These are phyloP conservation scores for Diarsia brunnea DNA, from an alignment of 2,888 invertebrate species.

Conservation along the genomic window DNA sequence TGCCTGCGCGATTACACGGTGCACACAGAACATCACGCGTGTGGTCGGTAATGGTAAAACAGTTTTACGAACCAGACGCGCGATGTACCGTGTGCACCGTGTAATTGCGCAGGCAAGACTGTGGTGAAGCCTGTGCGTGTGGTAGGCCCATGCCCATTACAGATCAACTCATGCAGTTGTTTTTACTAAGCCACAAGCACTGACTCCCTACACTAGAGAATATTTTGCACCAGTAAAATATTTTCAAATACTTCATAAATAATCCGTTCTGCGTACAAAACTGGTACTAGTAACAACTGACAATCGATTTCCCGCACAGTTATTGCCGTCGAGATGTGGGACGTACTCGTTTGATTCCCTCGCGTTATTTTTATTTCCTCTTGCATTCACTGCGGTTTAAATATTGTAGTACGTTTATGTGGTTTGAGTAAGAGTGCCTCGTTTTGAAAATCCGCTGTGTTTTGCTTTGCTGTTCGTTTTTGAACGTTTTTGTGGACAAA, in stretches of 20 bases:
- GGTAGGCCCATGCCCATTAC: no score
- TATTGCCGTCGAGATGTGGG: constrained; percentile 46
- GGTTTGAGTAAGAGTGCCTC: neutral
- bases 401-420: neutral
- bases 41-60: no score
- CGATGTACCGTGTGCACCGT: no score
- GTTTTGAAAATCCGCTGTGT: neutral
- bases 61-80: no score
- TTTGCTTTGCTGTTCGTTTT: neutral
- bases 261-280: constrained; percentile 10
- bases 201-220: neutral
- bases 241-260: neutral
- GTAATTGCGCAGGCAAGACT: no score
- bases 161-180: neutral
- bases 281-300: constrained; percentile 9
- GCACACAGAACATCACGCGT: no score
- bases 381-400: neutral
- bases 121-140: no score
- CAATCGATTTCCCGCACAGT: constrained; percentile 58
- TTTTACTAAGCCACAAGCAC: neutral
- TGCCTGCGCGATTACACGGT: no score
- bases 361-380: constrained; percentile 48
- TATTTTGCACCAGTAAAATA: neutral
- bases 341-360: constrained; percentile 40
- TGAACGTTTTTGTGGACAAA: neutral